phyloP scores from a whole-genome alignment of 2,888 invertebrate species.

The Ormyrus rosae region DNA sequence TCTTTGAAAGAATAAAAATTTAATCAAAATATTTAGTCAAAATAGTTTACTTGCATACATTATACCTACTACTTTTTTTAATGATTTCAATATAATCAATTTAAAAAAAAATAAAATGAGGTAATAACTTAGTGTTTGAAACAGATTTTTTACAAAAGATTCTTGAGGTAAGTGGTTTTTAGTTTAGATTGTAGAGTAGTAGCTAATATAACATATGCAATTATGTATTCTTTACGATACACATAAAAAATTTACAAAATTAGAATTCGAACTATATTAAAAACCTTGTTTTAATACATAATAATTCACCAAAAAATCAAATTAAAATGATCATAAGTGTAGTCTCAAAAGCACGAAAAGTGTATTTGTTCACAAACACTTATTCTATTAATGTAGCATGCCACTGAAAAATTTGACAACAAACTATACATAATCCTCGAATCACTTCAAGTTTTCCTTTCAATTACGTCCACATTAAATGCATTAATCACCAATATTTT shows the following conservation, averaged over 20 bases:
- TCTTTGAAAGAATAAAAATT: too few species aligned
- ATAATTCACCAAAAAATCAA: neutral
- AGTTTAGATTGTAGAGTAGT: too few species aligned
- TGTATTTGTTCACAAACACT: neutral
- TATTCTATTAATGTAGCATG: constrained; percentile 6
- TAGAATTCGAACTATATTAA: too few species aligned
- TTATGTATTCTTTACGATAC: too few species aligned
- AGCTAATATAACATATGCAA: too few species aligned
- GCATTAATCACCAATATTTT: constrained; percentile 31
- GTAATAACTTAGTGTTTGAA: too few species aligned
- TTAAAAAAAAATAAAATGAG: constrained; percentile 12
- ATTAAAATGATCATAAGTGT: neutral
- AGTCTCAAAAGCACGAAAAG: neutral
- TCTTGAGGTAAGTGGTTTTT: too few species aligned
- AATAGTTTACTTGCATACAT: too few species aligned
- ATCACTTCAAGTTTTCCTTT: constrained; percentile 23
- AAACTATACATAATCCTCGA: constrained; percentile 13
- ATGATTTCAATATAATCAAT: neutral
- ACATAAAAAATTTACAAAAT: too few species aligned
- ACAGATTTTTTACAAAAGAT: too few species aligned
- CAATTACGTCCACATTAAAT: constrained; percentile 32
- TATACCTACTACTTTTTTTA: neutral
- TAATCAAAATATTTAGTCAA: too few species aligned
- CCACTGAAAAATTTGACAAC: constrained; percentile 33
- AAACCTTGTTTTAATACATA: too few species aligned